These are phyloP conservation scores for Pherbina coryleti DNA, from an alignment of 2,888 invertebrate genomes.

Conservation along the genomic window DNA sequence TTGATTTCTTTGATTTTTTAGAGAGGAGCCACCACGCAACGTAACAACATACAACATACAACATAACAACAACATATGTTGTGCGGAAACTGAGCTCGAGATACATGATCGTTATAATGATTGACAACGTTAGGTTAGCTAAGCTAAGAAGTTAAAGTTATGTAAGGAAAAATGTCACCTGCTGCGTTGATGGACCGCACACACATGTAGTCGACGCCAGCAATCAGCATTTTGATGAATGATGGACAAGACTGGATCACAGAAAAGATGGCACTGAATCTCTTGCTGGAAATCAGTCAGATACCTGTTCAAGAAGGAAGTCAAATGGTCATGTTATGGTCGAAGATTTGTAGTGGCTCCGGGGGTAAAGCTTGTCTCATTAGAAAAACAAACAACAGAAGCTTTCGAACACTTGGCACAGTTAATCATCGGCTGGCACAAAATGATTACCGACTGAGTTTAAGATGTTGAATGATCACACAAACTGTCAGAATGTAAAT, in stretches of 20 bases:
- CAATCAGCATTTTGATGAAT: conserved; percentile 8
- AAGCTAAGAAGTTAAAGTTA: neutral
- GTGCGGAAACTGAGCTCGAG: neutral
- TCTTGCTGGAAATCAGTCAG: conserved; percentile 9
- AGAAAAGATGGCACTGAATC: conserved; percentile 14
- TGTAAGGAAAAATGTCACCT: conserved; percentile 56
- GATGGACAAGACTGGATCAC: conserved; percentile 14
- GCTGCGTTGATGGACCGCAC: conserved; percentile 56
- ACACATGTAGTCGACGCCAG: conserved; percentile 41
- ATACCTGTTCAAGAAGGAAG: conserved; percentile 7
- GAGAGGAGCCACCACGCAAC: neutral
- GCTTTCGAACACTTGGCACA: conserved; percentile 27
- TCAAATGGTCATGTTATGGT: neutral
- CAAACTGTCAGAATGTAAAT: neutral
- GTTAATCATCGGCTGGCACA: conserved; percentile 21
- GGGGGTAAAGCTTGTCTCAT: neutral
- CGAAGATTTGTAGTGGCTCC: neutral
- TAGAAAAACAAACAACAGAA: conserved; percentile 37
- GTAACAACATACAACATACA: neutral
- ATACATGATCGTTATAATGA: conserved; percentile 22
- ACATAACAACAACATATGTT: neutral
- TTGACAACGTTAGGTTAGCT: neutral
- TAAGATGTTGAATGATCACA: conserved; percentile 11
- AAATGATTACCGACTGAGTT: conserved; percentile 9
- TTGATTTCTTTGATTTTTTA: conserved; percentile 11